Base-by-base conservation (phyloP, 1,140 invertebrate species). In the Anthonomus grandis region DNA sequence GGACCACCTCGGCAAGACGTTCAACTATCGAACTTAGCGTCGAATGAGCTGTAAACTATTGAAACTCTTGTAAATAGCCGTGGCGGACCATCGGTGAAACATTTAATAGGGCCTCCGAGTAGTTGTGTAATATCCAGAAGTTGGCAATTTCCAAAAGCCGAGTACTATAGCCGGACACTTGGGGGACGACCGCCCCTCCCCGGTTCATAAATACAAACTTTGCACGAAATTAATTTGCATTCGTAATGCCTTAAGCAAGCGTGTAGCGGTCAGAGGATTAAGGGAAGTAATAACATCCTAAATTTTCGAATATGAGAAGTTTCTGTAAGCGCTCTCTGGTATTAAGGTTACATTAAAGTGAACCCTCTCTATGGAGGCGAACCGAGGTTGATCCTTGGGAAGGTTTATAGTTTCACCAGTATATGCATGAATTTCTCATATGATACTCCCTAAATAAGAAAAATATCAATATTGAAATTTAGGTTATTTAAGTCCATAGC, bases 121-220 rank as follows among this genome's bases (percentile, higher is more conserved):
- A 50, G 48, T 39, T 15, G 22, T 50, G 36, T 37, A 24, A 39
- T 50, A 18, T n/a, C n/a, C n/a, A n/a, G n/a, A n/a, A n/a, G n/a
- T 41, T 17, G 19, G 38, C 19, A 9, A 31, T 41, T 17, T 41
- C 17, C 8, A 10, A 34, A 18, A 37, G 22, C 36, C 48, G 17
- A 19, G 46, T 10, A 38, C 22, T 45, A 22, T 24, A 21, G 22
- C 36, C 36, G 48, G 48, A 50, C 48, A 39, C 48, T 50, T 50
- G 13, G 48, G 48, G 37, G 48, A 48, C 15, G 15, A 0, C 27
- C 8, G 19, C 38, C 12, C 10, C n/a, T n/a, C n/a, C 25, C 21
- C 36, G 48, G 48, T 50, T 38, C 36, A 50, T 50, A 50, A 50
- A 50, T 50, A 50, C 48, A 37, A 50, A 50, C 48, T 50, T 50